Conservation (phyloP, 2,888 invertebrate species). For the Cerceris rybyensis region DNA sequence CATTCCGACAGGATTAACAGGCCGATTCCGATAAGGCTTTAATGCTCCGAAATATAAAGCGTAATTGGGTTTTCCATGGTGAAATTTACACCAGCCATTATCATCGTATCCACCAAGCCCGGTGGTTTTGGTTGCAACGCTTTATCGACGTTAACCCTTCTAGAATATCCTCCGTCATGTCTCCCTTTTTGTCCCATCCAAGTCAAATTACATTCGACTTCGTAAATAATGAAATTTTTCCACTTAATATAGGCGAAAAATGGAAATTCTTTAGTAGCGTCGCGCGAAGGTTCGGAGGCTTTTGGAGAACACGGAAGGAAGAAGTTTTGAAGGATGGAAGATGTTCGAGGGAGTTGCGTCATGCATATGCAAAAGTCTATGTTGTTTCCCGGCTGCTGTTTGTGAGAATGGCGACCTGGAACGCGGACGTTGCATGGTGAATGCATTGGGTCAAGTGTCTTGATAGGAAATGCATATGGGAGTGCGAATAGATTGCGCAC, state of each 20-base stretch:
- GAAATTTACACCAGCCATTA: conserved; percentile 48
- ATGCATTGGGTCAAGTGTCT: conserved; percentile 44
- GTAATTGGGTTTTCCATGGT: conserved; percentile 57
- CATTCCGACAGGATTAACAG: conserved; percentile 39
- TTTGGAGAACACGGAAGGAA: background rate
- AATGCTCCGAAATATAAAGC: conserved; percentile 53
- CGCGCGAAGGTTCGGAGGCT: background rate
- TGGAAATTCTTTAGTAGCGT: too few species aligned
- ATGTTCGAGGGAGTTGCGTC: background rate
- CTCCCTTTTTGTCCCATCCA: background rate
- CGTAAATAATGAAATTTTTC: too few species aligned
- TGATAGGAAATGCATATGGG: conserved; percentile 14
- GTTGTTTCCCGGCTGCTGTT: background rate
- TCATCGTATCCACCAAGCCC: background rate
- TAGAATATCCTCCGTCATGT: background rate
- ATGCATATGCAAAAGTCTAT: background rate
- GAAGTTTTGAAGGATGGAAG: background rate
- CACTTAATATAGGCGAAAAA: too few species aligned
- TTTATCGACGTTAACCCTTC: conserved; percentile 19
- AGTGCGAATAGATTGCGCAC: background rate
- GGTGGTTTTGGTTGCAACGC: background rate
- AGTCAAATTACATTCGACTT: too few species aligned
- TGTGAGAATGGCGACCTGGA: background rate
- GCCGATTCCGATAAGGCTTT: conserved; percentile 29
- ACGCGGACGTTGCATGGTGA: conserved; percentile 21